Percentiles rank a stretch among this genome's conserved stretches.
Evolutionary conservation across 1,140 invertebrate species (phyloP).

Genomic region (Tenebrio molitor): DNA sequence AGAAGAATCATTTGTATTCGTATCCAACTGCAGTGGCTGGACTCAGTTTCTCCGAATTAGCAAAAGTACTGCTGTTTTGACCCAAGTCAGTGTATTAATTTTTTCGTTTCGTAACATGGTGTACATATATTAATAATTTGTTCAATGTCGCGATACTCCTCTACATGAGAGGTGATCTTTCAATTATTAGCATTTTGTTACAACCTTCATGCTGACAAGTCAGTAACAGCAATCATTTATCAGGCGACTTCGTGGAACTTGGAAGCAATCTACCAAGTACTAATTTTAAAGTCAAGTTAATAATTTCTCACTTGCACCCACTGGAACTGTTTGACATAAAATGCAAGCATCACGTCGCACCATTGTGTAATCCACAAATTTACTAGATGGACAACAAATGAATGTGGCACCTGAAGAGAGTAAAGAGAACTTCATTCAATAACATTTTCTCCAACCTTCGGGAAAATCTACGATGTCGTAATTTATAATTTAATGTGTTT

Average conservation of each 20-base stretch:
- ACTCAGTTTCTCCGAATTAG: too few species aligned
- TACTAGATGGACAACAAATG: too few species aligned
- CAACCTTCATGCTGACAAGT: slow-evolving; percentile 21
- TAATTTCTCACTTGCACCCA: background rate
- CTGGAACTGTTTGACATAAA: background rate
- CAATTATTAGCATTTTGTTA: slow-evolving; percentile 12
- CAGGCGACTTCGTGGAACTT: slow-evolving; percentile 15
- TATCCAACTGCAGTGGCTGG: too few species aligned
- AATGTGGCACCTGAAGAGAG: too few species aligned
- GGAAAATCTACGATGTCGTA: background rate
- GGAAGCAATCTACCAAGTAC: slow-evolving; percentile 3
- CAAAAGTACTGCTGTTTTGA: too few species aligned
- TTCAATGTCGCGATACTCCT: slow-evolving; percentile 28
- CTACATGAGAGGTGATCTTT: slow-evolving; percentile 21
- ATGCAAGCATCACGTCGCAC: background rate
- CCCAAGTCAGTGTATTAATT: too few species aligned
- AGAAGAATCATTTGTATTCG: too few species aligned
- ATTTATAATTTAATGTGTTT: slow-evolving; percentile 9
- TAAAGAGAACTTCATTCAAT: too few species aligned
- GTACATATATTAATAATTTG: slow-evolving; percentile 23
- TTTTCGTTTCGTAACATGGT: too few species aligned
- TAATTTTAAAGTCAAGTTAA: background rate
- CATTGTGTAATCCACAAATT: too few species aligned
- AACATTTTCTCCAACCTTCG: slow-evolving; percentile 7
- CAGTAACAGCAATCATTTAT: slow-evolving; percentile 23